Evolutionary conservation across 2,113 vertebrate species (phyloP).

Genomic region (Mustela lutreola): DNA sequence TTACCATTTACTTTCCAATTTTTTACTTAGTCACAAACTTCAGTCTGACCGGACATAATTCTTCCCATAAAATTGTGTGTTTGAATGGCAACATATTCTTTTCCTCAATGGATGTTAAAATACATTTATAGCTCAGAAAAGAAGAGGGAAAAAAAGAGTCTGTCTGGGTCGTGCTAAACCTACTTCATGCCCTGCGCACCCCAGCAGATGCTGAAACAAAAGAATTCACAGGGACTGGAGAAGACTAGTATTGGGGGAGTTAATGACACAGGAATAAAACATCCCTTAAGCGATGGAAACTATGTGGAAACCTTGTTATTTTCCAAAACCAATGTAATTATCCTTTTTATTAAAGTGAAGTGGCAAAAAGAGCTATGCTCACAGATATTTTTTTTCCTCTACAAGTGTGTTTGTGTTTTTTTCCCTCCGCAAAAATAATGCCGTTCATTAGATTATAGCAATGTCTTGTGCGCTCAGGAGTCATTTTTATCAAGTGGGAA

Average conservation of each 20-base stretch:
- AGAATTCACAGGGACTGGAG: neutral
- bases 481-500: slow-evolving; percentile 59
- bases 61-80: neutral
- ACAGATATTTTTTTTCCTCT: neutral
- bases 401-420: neutral
- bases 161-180: neutral
- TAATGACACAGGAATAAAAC: neutral
- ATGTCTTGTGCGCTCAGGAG: slow-evolving; percentile 29
- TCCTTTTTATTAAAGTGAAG: slow-evolving; percentile 49
- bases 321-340: slow-evolving; percentile 46
- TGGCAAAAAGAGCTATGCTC: neutral
- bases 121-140: neutral
- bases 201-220: neutral
- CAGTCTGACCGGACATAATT: neutral
- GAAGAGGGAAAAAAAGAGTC: neutral
- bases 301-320: slow-evolving; percentile 22
- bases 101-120: neutral
- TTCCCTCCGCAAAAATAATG: neutral
- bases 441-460: slow-evolving; percentile 60
- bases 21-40: neutral
- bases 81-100: neutral
- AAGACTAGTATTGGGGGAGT: neutral
- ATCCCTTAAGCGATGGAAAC: neutral
- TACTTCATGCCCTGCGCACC: neutral
- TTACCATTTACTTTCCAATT: neutral